A percentile compares a stretch with the other conserved stretches of the same genome.
Evolutionary conservation across 2,113 vertebrate species (phyloP).

Genomic region (Syngnathus scovelli): DNA sequence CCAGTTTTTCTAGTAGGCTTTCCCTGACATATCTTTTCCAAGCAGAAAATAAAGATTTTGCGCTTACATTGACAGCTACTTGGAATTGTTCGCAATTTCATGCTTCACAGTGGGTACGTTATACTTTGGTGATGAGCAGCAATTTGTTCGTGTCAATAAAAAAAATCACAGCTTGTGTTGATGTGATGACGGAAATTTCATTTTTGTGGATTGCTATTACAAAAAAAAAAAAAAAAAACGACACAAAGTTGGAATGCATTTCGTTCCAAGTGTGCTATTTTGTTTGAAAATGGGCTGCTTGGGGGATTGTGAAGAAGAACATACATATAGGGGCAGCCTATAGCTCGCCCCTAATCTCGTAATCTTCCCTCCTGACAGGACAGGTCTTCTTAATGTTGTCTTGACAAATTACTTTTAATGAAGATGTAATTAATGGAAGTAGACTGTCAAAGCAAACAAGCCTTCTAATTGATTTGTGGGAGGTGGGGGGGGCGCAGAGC

Average conservation of each 20-base stretch:
- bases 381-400: conserved; percentile 79
- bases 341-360: not conserved
- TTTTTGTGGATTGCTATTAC: too few species aligned
- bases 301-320: too few species aligned
- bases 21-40: not conserved
- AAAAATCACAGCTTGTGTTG: too few species aligned
- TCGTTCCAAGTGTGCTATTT: not conserved
- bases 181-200: too few species aligned
- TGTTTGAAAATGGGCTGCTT: not conserved
- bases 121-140: too few species aligned
- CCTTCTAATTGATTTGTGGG: conserved; percentile 89
- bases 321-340: not conserved
- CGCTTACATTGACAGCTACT: too few species aligned
- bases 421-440: conserved; percentile 99
- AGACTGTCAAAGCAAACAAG: conserved; percentile 99
- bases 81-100: too few species aligned
- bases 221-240: too few species aligned
- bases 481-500: not conserved
- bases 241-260: not conserved
- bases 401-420: conserved; percentile 99
- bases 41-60: too few species aligned
- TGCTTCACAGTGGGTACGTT: too few species aligned
- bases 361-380: conserved; percentile 17
- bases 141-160: too few species aligned
- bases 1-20: too few species aligned